Evolutionary conservation across 2,797 vertebrate genomes (phyloP).

Genomic region (Phalloptychus januarius): DNA sequence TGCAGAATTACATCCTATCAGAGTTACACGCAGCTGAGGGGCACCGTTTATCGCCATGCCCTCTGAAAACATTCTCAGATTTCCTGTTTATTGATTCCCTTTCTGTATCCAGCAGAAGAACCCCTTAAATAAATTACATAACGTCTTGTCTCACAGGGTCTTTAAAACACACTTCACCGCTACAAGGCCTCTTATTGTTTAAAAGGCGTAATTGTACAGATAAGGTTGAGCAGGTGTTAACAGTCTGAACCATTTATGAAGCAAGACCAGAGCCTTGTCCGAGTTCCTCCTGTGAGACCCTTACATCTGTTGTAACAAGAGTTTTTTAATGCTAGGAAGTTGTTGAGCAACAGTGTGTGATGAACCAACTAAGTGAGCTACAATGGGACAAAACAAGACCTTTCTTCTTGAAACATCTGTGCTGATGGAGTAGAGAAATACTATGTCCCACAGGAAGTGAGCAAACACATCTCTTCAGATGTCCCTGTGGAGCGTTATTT

Average conservation of each 20-base stretch:
- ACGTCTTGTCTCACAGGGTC: slow-evolving; percentile 19
- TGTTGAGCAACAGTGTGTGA: slow-evolving; percentile 30
- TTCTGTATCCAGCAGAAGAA: slow-evolving; percentile 15
- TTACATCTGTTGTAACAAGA: slow-evolving; percentile 41
- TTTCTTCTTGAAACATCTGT: slow-evolving; percentile 28
- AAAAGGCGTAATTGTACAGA: slow-evolving; percentile 41
- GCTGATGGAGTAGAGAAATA: slow-evolving; percentile 25
- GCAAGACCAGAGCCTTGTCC: slow-evolving; percentile 52
- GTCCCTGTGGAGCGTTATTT: slow-evolving; percentile 60
- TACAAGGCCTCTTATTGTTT: slow-evolving; percentile 18
- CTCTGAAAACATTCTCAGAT: slow-evolving; percentile 30
- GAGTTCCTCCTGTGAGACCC: slow-evolving; percentile 54
- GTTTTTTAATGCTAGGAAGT: slow-evolving; percentile 52
- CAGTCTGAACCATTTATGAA: slow-evolving; percentile 35
- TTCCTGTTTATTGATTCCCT: slow-evolving; percentile 21
- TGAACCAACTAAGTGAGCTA: slow-evolving; percentile 12
- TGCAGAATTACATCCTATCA: slow-evolving; percentile 72
- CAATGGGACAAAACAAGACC: slow-evolving; percentile 19
- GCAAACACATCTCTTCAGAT: slow-evolving; percentile 45
- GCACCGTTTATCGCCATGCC: slow-evolving; percentile 36
- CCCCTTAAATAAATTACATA: slow-evolving; percentile 7
- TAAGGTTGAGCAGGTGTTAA: slow-evolving; percentile 50
- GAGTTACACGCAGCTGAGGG: slow-evolving; percentile 42
- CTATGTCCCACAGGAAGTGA: slow-evolving; percentile 64
- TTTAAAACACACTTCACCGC: slow-evolving; percentile 22